Evolutionary conservation across 2,797 vertebrate species (phyloP), one percentile per base, ranked within the genome.

Genomic region (Sebastes trivittatus): DNA sequence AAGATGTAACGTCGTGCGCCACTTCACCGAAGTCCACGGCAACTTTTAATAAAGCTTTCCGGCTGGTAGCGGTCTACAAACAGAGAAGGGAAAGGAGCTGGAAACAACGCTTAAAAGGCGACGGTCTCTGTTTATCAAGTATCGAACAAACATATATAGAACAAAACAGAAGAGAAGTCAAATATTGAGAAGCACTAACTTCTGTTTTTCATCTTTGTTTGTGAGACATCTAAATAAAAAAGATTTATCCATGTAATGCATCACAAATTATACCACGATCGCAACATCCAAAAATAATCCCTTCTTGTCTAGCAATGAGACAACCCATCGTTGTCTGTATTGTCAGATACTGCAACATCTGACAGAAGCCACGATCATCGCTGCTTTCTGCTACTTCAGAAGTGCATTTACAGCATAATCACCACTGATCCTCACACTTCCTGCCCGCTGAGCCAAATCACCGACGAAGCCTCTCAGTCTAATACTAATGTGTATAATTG

Each of bases 401-500:
- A 29, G 60, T 54, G 27, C 42, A 32, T 75, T 82, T 81, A 72
- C 68, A 49, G 61, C 68, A 55, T 80, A 81, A 90, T 85, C 70
- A 88, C 62, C n/a, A 27, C 29, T 22, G 72, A 75, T 77, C 22
- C 60, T 68, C 46, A 42, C 73, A 49, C 60, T 71, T 86, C 75
- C 54, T 8, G 63, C 85, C 79, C 64, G 75, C 82, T 79, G 84
- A 23, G 88, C 62, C 70, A 78, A 89, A 90, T 89, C 80, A 72
- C 55, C 5, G 56, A 77, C 25, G 6, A 77, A 68, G 64, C 65
- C 70, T 82, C 73, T 76, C 70, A 76, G 36, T 79, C 78, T 70
- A 61, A 66, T 66, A 67, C 87, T 88, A 87, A 90, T 88, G 84
- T 76, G 73, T 82, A 61, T 86, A 91, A 92, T 87, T 76, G 80